These are phyloP conservation scores for Orcinus orca DNA, from an alignment of 2,113 vertebrate genomes.

Conservation along the genomic window DNA sequence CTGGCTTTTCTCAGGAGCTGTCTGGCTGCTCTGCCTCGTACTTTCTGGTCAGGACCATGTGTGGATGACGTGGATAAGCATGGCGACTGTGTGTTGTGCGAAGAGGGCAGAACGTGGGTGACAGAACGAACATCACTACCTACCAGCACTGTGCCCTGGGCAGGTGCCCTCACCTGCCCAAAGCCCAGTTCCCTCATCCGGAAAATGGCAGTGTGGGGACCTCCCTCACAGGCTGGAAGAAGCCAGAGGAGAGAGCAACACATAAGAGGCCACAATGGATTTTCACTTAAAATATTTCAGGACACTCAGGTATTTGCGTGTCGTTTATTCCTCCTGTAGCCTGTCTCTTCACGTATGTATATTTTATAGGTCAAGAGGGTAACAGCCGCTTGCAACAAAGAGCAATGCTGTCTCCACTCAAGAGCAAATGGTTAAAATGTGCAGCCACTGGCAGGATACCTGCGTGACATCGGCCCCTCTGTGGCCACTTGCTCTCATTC, in stretches of 20 bases:
- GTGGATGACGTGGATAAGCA: fast-evolving
- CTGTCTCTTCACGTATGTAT: fast-evolving
- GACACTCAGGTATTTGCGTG: fast-evolving
- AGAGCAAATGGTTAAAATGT: fast-evolving
- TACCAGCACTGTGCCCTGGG: not conserved
- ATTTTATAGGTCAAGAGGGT: fast-evolving
- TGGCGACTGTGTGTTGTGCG: fast-evolving
- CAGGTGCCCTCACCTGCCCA: not conserved
- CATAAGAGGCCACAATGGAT: fast-evolving
- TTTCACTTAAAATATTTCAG: not conserved
- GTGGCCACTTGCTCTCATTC: fast-evolving
- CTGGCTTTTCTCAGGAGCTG: fast-evolving
- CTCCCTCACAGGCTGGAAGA: fast-evolving
- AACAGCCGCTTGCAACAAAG: fast-evolving
- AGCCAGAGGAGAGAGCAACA: not conserved
- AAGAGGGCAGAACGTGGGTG: fast-evolving
- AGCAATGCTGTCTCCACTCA: no score
- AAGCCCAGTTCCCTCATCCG: not conserved
- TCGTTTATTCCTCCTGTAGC: fast-evolving
- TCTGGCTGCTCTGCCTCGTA: no score
- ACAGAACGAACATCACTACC: fast-evolving
- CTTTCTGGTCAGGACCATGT: fast-evolving
- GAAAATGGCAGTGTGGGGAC: fast-evolving
- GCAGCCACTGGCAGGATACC: not conserved
- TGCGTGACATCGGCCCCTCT: fast-evolving